phyloP scores from a whole-genome alignment of 2,888 invertebrate genomes.

The Diplazon laetatorius region DNA sequence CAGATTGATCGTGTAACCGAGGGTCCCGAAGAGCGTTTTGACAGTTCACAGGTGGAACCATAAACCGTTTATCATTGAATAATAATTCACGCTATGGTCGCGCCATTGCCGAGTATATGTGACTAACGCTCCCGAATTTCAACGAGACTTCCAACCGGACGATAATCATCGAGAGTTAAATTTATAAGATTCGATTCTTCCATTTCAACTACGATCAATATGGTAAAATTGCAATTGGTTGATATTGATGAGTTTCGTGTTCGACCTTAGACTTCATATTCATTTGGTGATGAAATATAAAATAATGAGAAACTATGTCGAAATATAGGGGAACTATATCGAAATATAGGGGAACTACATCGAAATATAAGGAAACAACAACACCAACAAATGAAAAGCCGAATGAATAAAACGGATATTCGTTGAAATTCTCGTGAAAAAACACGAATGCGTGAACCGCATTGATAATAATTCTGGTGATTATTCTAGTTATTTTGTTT shows the following conservation, averaged over 20 bases:
- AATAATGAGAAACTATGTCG: no score
- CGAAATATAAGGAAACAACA: no score
- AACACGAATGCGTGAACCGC: slow-evolving; percentile 28
- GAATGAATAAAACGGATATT: slow-evolving; percentile 38
- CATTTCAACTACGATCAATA: not conserved
- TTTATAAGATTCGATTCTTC: not conserved
- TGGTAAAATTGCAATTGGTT: not conserved
- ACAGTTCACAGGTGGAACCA: slow-evolving; percentile 78
- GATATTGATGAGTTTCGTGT: no score
- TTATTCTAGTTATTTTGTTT: slow-evolving; percentile 62
- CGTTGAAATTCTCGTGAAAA: slow-evolving; percentile 24
- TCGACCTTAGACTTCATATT: no score
- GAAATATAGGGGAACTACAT: no score
- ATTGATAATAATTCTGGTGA: slow-evolving; percentile 58
- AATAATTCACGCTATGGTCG: slow-evolving; percentile 78
- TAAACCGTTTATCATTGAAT: slow-evolving; percentile 75
- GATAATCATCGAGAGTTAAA: not conserved
- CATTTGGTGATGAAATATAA: no score
- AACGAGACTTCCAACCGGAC: not conserved
- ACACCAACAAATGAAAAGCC: not conserved
- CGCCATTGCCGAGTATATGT: slow-evolving; percentile 67
- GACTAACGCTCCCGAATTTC: not conserved
- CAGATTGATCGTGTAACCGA: slow-evolving; percentile 8
- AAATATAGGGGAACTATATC: no score
- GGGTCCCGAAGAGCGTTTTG: slow-evolving; percentile 69